These are phyloP conservation scores for Ormyrus nitidulus DNA, from an alignment of 2,888 invertebrate species.

Conservation along the genomic window DNA sequence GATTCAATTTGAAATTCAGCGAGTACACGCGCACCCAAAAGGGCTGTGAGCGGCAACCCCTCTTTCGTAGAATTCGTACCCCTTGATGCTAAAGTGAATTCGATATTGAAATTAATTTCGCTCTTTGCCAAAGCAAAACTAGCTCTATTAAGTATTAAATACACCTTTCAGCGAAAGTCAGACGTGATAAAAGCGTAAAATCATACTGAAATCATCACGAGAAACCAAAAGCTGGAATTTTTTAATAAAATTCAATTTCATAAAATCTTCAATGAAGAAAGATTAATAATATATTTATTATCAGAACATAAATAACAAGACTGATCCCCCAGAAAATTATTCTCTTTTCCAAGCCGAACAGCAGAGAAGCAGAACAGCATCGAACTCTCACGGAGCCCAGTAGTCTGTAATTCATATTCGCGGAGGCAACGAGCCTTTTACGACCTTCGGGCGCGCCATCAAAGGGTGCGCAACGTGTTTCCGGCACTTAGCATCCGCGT, in stretches of 20 bases:
- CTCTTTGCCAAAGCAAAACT: constrained; percentile 9
- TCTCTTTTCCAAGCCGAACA: neutral
- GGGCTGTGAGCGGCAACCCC: constrained; percentile 22
- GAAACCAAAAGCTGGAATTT: no score
- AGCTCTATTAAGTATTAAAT: no score
- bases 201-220: no score
- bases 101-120: constrained; percentile 46
- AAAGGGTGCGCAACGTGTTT: constrained; percentile 45
- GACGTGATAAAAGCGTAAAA: no score
- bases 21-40: constrained; percentile 12
- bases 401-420: neutral
- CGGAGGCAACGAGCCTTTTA: constrained; percentile 28
- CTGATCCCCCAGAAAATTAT: no score
- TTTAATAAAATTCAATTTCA: no score
- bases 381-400: constrained; percentile 30
- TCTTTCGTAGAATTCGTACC: neutral
- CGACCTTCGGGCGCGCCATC: constrained; percentile 21
- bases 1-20: constrained; percentile 50
- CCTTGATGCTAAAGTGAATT: constrained; percentile 36
- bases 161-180: no score
- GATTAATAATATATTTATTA: no score
- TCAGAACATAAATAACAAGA: no score
- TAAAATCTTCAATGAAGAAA: no score
- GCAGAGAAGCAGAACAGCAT: neutral
- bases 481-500: constrained; percentile 52